Evolutionary conservation across 1,140 invertebrate genomes (phyloP).

Genomic region (Mesaphorura yosii): DNA sequence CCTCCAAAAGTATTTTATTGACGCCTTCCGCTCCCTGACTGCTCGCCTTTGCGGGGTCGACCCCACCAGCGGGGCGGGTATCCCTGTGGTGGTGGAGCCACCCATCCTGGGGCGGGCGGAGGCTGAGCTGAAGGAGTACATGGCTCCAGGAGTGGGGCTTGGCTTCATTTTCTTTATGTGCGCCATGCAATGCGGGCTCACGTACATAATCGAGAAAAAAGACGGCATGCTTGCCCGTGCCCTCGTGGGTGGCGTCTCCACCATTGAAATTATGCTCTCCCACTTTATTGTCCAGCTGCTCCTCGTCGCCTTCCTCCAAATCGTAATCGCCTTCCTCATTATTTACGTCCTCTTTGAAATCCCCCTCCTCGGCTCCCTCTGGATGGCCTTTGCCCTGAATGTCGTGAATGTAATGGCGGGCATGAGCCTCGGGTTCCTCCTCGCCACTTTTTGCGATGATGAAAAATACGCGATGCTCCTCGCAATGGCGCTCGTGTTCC

Average conservation of each 20-base stretch:
- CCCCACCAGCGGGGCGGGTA: too few species aligned
- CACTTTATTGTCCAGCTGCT: conserved; percentile 85
- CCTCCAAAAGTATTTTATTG: conserved; percentile 3
- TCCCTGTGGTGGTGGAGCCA: conserved; percentile 48
- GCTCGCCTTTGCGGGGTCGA: background rate
- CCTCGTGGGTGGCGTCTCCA: conserved; percentile 68
- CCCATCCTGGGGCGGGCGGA: conserved; percentile 55
- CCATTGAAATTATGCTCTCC: conserved; percentile 76
- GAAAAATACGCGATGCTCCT: background rate
- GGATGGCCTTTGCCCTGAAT: background rate
- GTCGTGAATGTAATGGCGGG: background rate
- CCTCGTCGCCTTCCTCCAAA: conserved; percentile 42
- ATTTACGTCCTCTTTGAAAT: conserved; percentile 3
- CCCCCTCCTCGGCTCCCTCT: background rate
- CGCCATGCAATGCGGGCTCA: background rate
- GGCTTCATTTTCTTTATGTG: background rate
- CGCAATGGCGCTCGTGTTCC: background rate
- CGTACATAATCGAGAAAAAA: conserved; percentile 59
- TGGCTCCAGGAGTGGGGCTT: background rate
- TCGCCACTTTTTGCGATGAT: background rate
- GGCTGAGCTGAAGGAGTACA: background rate
- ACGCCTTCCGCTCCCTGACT: background rate
- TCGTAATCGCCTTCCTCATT: conserved; percentile 2
- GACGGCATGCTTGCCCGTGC: conserved; percentile 75
- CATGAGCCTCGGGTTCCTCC: background rate